Evolutionary conservation across 2,797 vertebrate species (phyloP).

Genomic region (Channallabes apus): DNA sequence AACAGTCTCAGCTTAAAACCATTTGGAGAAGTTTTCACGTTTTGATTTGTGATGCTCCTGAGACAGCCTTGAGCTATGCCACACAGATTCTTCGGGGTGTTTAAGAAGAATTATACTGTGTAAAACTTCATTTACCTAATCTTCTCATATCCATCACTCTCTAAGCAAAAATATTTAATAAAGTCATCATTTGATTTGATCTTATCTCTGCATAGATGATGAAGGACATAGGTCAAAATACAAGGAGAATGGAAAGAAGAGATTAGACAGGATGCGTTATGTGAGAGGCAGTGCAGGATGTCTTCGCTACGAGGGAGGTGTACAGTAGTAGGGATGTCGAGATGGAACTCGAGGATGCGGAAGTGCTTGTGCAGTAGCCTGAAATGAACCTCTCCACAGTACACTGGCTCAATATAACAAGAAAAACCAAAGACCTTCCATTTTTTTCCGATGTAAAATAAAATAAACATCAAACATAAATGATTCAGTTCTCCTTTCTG

Average conservation of each 20-base stretch:
- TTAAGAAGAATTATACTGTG: background rate
- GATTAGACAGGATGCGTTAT: background rate
- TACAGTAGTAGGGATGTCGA: too few relatives aligned
- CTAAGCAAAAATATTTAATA: background rate
- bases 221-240: background rate
- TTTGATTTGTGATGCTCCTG: background rate
- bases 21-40: background rate
- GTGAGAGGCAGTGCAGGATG: background rate
- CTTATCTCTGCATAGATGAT: background rate
- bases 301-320: too few relatives aligned
- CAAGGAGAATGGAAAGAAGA: background rate
- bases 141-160: background rate
- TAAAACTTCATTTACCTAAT: background rate
- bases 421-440: too few relatives aligned
- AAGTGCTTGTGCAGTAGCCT: too few relatives aligned
- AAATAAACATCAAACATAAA: too few relatives aligned
- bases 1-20: background rate
- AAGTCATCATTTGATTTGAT: slow-evolving; percentile 11
- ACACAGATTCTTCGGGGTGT: background rate
- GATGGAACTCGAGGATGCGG: too few relatives aligned
- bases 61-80: background rate
- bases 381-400: too few relatives aligned
- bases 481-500: too few relatives aligned
- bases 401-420: too few relatives aligned
- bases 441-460: too few relatives aligned